A percentile compares a stretch with the other conserved stretches of the same genome.
These are phyloP conservation scores for Fregetta grallaria DNA, from an alignment of 2,113 vertebrate genomes.

Conservation along the genomic window DNA sequence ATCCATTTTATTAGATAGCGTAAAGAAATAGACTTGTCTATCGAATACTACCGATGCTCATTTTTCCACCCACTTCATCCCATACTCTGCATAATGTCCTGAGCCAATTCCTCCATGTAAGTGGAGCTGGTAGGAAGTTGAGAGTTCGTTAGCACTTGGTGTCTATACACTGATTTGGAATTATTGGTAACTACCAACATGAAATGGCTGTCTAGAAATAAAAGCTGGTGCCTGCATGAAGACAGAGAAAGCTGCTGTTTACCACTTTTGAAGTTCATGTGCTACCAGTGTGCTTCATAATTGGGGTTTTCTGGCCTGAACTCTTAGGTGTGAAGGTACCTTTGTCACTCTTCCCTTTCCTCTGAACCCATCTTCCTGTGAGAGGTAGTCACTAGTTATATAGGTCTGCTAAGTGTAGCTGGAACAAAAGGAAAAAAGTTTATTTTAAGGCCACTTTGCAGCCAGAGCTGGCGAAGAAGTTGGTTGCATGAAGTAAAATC, in stretches of 20 bases:
- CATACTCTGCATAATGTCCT: background rate
- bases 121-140: background rate
- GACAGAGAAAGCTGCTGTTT: background rate
- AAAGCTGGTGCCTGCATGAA: background rate
- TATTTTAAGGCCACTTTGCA: background rate
- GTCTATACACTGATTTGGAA: background rate
- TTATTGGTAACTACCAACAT: background rate
- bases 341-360: background rate
- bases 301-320: background rate
- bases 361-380: background rate
- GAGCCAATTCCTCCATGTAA: background rate
- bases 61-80: background rate
- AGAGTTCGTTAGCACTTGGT: background rate
- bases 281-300: background rate
- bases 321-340: background rate
- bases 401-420: background rate
- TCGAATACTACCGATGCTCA: fast-evolving
- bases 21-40: background rate
- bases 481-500: background rate
- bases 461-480: background rate
- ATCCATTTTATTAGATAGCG: background rate
- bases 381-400: background rate
- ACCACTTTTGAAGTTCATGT: background rate
- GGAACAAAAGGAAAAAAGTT: background rate
- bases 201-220: background rate